These are phyloP conservation scores for Bombycilla garrulus DNA, from an alignment of 2,113 vertebrate species.

Conservation along the genomic window DNA sequence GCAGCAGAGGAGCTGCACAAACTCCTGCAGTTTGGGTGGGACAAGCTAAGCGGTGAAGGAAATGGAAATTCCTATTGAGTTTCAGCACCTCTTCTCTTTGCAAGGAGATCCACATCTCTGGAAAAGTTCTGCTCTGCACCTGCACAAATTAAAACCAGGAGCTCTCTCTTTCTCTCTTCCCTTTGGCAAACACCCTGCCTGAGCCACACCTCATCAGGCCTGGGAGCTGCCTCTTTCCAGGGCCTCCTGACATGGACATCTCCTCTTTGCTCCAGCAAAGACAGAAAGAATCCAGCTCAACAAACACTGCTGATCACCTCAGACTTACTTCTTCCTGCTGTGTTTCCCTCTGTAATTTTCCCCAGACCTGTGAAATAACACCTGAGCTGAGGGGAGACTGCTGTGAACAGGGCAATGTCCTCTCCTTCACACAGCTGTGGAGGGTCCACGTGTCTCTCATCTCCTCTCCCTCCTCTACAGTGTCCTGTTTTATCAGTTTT, in stretches of 20 bases:
- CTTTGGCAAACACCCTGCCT: neutral
- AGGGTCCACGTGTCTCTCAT: neutral
- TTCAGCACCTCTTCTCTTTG: neutral
- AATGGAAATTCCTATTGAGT: neutral
- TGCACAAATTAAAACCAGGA: neutral
- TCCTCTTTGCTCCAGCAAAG: neutral
- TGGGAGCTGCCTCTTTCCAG: neutral
- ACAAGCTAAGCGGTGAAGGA: neutral
- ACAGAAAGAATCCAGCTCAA: neutral
- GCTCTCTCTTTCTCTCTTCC: neutral
- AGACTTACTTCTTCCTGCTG: neutral
- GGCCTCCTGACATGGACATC: neutral
- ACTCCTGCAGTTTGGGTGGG: neutral
- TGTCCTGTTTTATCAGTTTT: neutral
- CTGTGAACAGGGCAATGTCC: neutral
- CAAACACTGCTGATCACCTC: neutral
- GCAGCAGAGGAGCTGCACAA: neutral
- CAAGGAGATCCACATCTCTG: neutral
- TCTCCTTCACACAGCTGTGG: neutral
- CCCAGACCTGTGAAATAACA: neutral
- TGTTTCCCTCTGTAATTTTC: neutral
- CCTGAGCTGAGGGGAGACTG: neutral
- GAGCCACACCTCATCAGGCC: neutral
- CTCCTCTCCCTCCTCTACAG: neutral
- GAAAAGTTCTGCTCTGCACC: neutral